phyloP scores from a whole-genome alignment of 1,140 invertebrate genomes.

The Aphaenogaster rudis region DNA sequence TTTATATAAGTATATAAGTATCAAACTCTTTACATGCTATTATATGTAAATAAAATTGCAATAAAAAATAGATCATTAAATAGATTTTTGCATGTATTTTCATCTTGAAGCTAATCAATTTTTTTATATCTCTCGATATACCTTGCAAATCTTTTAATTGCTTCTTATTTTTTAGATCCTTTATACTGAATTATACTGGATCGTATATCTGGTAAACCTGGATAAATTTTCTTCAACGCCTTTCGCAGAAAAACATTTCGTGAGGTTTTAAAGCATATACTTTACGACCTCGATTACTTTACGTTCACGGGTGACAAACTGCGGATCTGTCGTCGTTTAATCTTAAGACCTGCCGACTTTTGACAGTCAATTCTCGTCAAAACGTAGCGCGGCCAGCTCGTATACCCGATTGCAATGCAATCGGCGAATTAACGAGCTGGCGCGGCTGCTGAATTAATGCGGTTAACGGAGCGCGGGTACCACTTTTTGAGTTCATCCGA shows the following conservation, averaged over 20 bases:
- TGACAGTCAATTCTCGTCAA: conserved; percentile 65
- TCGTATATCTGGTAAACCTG: background rate
- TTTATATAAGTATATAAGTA: background rate
- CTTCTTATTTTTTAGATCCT: background rate
- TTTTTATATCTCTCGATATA: background rate
- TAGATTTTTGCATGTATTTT: background rate
- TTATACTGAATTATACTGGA: background rate
- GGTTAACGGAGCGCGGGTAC: conserved; percentile 42
- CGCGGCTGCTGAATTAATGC: conserved; percentile 52
- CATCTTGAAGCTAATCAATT: background rate
- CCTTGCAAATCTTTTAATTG: conserved; percentile 9
- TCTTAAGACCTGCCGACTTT: conserved; percentile 38
- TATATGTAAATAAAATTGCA: background rate
- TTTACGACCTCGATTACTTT: conserved; percentile 23
- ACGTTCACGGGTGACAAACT: conserved; percentile 43
- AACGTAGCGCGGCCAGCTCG: background rate
- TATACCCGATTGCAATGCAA: conserved; percentile 48
- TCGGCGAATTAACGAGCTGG: conserved; percentile 29
- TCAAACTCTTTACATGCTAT: background rate
- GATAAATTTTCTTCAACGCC: background rate
- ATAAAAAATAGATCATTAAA: background rate
- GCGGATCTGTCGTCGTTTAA: conserved; percentile 43
- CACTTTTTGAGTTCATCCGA: conserved; percentile 20
- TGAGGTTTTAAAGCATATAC: conserved; percentile 23
- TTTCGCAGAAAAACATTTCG: conserved; percentile 1